phyloP scores from a whole-genome alignment of 2,113 vertebrate species.

The Apeltes quadracus region DNA sequence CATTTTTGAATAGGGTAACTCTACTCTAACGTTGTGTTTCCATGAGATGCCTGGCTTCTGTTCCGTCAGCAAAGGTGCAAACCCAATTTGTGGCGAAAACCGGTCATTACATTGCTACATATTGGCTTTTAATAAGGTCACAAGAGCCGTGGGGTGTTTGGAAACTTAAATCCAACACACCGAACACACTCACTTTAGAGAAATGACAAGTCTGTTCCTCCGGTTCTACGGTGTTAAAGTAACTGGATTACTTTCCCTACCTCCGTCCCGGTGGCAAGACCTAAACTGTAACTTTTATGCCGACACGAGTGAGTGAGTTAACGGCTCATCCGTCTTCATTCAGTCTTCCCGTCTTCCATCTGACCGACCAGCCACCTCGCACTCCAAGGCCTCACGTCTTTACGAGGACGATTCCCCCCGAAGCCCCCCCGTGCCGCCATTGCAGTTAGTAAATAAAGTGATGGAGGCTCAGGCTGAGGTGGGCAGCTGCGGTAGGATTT shows the following conservation, averaged over 20 bases:
- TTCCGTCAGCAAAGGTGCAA: not conserved
- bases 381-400: constrained; percentile 7
- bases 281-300: constrained; percentile 1
- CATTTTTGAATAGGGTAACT: not conserved
- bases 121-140: not conserved
- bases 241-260: not conserved
- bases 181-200: not conserved
- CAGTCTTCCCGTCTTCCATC: constrained; percentile 49
- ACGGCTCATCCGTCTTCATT: constrained; percentile 37
- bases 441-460: constrained; percentile 29
- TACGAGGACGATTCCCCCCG: not conserved
- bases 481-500: constrained; percentile 41
- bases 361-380: constrained; percentile 41
- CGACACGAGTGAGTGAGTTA: constrained; percentile 28
- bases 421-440: not conserved
- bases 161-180: not conserved
- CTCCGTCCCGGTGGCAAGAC: not conserved
- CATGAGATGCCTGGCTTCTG: too few species aligned
- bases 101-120: not conserved
- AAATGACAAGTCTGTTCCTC: not conserved
- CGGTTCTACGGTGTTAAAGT: not conserved
- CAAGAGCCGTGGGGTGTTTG: not conserved
- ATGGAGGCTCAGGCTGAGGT: constrained; percentile 12
- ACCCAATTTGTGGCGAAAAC: not conserved
- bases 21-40: not conserved